These are phyloP conservation scores for Agrypnia vestita DNA, from an alignment of 1,140 invertebrate species.

Conservation along the genomic window DNA sequence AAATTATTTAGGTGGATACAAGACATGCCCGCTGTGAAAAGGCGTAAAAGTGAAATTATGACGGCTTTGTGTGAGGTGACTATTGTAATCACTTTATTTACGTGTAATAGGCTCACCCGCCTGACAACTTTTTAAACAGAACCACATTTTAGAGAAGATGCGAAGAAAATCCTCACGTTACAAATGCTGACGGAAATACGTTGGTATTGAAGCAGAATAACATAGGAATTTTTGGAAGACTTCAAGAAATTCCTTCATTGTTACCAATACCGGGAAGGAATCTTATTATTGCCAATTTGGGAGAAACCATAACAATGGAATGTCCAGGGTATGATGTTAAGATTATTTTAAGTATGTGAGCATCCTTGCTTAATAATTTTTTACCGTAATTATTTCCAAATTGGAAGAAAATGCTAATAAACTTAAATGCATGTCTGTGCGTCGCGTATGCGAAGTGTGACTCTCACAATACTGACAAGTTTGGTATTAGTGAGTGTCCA, in stretches of 20 bases:
- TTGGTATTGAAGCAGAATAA: neutral
- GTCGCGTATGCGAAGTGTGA: too few species aligned
- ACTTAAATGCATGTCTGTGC: too few species aligned
- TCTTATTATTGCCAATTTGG: neutral
- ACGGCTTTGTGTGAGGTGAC: slow-evolving; percentile 44
- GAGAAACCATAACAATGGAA: neutral
- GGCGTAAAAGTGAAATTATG: slow-evolving; percentile 44
- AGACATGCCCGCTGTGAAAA: slow-evolving; percentile 27
- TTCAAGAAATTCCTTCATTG: neutral
- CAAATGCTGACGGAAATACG: neutral
- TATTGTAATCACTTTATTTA: neutral
- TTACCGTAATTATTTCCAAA: too few species aligned
- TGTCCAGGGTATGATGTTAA: slow-evolving; percentile 47
- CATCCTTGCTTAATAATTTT: too few species aligned
- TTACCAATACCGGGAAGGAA: neutral
- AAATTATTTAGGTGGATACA: slow-evolving; percentile 33
- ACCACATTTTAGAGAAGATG: slow-evolving; percentile 7
- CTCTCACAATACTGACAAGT: too few species aligned
- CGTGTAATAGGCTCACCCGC: too few species aligned
- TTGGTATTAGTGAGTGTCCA: too few species aligned
- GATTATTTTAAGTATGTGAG: too few species aligned
- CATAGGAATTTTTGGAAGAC: slow-evolving; percentile 11
- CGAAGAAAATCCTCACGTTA: neutral
- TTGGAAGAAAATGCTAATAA: too few species aligned
- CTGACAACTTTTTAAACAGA: too few species aligned